These are phyloP conservation scores for Temnopleurus reevesii DNA, from an alignment of 53 echinoderm and acorn worm genomes.

Conservation along the genomic window DNA sequence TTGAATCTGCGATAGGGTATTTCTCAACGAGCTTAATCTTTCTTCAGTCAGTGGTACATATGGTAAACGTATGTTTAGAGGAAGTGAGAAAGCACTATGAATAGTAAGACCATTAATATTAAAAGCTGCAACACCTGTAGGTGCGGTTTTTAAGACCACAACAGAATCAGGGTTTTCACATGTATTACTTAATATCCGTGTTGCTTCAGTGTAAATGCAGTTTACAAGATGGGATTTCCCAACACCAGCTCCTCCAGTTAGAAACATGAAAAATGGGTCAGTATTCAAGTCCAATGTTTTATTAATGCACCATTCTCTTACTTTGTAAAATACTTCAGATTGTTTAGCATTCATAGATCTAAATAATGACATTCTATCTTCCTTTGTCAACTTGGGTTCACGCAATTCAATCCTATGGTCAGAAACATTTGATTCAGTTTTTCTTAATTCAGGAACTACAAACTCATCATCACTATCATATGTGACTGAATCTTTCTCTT, in stretches of 20 bases:
- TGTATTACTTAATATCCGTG: conserved; percentile 43
- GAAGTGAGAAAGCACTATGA: conserved; percentile 44
- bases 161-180: conserved; percentile 53
- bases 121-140: conserved; percentile 57
- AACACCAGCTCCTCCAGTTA: conserved; percentile 65
- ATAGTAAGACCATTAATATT: conserved; percentile 60
- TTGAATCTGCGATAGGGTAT: not conserved
- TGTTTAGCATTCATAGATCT: conserved; percentile 66
- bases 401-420: not conserved
- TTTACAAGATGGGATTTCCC: conserved; percentile 70
- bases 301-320: conserved; percentile 67
- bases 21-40: not conserved
- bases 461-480: too few species aligned
- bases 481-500: too few species aligned
- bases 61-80: not conserved
- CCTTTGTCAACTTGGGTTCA: not conserved
- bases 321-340: conserved; percentile 58
- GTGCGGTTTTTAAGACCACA: conserved; percentile 47
- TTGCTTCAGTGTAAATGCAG: conserved; percentile 60
- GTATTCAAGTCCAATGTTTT: conserved; percentile 46
- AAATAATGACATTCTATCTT: not conserved
- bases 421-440: not conserved
- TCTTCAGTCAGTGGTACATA: not conserved
- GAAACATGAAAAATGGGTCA: conserved; percentile 65
- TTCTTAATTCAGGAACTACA: not conserved